A percentile compares a stretch with the other conserved stretches of the same genome.
Conservation (phyloP, 2,113 vertebrate genomes). For the Anarrhichthys ocellatus region DNA sequence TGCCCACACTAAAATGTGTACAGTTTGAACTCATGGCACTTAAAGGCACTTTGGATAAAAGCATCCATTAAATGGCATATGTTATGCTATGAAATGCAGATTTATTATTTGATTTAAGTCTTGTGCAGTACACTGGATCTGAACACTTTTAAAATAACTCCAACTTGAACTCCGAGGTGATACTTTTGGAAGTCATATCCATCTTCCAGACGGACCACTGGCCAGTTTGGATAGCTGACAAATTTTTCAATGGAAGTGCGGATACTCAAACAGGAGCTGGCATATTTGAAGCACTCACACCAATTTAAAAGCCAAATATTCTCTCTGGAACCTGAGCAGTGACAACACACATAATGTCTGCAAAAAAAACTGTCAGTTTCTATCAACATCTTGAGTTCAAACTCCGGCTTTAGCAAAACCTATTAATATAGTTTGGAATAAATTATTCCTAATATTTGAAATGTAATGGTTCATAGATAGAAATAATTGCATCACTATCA, state of each 20-base stretch:
- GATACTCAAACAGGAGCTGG: conserved; percentile 32
- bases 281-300: conserved; percentile 31
- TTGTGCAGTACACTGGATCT: neutral
- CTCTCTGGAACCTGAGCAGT: conserved; percentile 8
- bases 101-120: conserved; percentile 35
- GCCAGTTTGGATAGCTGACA: conserved; percentile 46
- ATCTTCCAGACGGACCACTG: neutral
- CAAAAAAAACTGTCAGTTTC: conserved; percentile 20
- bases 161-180: neutral
- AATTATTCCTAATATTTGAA: conserved; percentile 33
- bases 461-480: conserved; percentile 39
- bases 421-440: conserved; percentile 41
- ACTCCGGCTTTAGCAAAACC: conserved; percentile 7
- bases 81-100: conserved; percentile 29
- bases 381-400: conserved; percentile 12
- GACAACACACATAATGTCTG: conserved; percentile 36
- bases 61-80: conserved; percentile 41
- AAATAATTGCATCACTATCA: conserved; percentile 35
- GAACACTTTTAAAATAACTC: conserved; percentile 32
- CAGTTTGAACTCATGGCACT: conserved; percentile 20
- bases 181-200: conserved; percentile 19
- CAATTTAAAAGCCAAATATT: conserved; percentile 50
- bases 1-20: conserved; percentile 17
- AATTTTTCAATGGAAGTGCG: conserved; percentile 2
- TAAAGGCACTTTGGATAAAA: conserved; percentile 44